Evolutionary conservation across 2,797 vertebrate species (phyloP).

Genomic region (Smutsia gigantea): DNA sequence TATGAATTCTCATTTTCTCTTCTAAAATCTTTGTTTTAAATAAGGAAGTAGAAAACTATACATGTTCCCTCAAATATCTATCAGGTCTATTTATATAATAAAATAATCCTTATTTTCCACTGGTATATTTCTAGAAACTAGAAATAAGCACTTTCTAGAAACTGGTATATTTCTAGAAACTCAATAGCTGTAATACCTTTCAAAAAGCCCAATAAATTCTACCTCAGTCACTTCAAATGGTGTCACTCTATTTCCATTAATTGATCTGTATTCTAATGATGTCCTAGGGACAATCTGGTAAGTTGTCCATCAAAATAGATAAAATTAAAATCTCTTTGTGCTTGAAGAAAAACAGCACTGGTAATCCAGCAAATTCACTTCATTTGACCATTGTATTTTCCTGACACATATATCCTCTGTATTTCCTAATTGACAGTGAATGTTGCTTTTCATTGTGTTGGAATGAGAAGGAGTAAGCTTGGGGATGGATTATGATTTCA

Average conservation of each 20-base stretch:
- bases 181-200: background rate
- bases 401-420: background rate
- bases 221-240: background rate
- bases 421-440: background rate
- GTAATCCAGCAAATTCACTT: background rate
- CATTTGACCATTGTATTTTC: background rate
- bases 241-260: background rate
- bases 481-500: background rate
- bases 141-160: background rate
- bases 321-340: background rate
- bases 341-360: background rate
- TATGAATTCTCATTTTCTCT: background rate
- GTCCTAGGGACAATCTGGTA: background rate
- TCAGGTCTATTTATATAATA: background rate
- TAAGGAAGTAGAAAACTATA: background rate
- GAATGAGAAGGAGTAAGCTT: background rate
- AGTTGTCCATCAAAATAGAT: background rate
- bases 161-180: too few relatives aligned
- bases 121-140: background rate
- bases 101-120: background rate
- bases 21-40: background rate
- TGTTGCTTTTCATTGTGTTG: background rate
- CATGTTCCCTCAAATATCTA: background rate
- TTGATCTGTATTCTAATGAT: background rate
- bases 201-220: background rate